A percentile compares a stretch with the other conserved stretches of the same genome.
These are phyloP conservation scores for Kryptopterus vitreolus DNA, from an alignment of 2,797 vertebrate genomes.

Conservation along the genomic window DNA sequence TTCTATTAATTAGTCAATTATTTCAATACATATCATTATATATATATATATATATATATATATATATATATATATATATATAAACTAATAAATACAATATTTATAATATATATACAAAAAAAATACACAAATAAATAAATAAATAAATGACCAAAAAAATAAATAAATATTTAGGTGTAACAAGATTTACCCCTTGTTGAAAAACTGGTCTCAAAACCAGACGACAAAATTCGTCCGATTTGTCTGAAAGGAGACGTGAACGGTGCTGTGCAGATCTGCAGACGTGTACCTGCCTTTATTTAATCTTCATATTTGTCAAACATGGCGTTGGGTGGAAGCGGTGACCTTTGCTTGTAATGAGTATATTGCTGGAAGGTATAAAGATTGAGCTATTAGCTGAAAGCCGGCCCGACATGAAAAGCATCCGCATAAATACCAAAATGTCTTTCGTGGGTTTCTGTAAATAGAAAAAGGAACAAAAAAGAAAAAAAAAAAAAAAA, in stretches of 20 bases:
- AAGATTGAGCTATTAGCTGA: conserved; percentile 70
- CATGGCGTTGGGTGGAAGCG: conserved; percentile 69
- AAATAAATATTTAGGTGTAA: not conserved
- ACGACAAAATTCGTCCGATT: conserved; percentile 44
- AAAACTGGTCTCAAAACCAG: not conserved
- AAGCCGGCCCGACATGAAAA: conserved; percentile 34
- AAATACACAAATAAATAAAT: not conserved
- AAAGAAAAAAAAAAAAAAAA: too few species aligned
- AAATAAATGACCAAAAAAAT: not conserved
- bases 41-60: too few species aligned
- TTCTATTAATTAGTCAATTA: too few species aligned
- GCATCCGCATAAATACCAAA: conserved; percentile 24
- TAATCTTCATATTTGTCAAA: conserved; percentile 78
- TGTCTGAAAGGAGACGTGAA: conserved; percentile 10
- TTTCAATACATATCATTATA: too few species aligned
- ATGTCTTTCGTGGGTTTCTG: not conserved
- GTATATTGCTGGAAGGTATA: conserved; percentile 71
- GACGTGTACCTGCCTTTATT: conserved; percentile 41
- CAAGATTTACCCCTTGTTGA: not conserved
- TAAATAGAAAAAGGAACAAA: not conserved
- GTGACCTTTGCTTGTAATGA: conserved; percentile 74
- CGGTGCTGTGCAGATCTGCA: not conserved
- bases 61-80: not conserved
- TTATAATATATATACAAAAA: too few species aligned
- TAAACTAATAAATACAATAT: too few species aligned